These are phyloP conservation scores for Prionailurus bengalensis DNA, from an alignment of 2,113 vertebrate species.

Conservation along the genomic window DNA sequence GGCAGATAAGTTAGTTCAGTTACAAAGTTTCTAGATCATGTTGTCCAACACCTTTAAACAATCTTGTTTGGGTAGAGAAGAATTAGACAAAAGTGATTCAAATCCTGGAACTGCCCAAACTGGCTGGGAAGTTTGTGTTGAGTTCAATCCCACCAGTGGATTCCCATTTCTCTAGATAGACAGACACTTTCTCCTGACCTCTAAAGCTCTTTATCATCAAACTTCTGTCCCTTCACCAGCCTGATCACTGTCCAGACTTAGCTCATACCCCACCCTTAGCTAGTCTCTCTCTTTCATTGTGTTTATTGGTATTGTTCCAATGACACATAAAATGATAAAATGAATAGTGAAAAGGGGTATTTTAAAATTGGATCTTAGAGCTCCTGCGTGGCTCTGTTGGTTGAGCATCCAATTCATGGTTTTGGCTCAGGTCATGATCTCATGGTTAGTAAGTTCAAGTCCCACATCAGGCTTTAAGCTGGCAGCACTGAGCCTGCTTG, in stretches of 20 bases:
- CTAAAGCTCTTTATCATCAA: not conserved
- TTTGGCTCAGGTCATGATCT: no score
- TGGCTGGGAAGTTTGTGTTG: not conserved
- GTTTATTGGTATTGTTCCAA: not conserved
- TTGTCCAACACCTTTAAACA: not conserved
- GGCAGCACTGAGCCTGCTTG: no score
- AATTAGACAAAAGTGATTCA: not conserved
- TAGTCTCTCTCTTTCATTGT: not conserved
- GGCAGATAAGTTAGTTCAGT: not conserved
- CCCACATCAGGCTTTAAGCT: no score
- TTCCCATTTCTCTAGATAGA: not conserved
- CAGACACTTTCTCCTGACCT: not conserved
- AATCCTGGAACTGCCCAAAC: not conserved
- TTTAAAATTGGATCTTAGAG: not conserved
- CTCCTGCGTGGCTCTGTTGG: no score
- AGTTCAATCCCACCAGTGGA: not conserved
- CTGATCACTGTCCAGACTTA: not conserved
- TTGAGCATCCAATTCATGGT: no score
- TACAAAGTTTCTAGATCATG: not conserved
- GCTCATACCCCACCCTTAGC: rapidly evolving
- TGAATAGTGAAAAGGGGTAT: not conserved
- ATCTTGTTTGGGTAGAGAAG: not conserved
- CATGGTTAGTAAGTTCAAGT: no score
- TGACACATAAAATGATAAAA: not conserved
- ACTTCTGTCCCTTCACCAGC: not conserved